Evolutionary conservation across 2,888 invertebrate genomes (phyloP), one percentile per base, ranked within the genome.

Genomic region (Drosophila peninsularis): DNA sequence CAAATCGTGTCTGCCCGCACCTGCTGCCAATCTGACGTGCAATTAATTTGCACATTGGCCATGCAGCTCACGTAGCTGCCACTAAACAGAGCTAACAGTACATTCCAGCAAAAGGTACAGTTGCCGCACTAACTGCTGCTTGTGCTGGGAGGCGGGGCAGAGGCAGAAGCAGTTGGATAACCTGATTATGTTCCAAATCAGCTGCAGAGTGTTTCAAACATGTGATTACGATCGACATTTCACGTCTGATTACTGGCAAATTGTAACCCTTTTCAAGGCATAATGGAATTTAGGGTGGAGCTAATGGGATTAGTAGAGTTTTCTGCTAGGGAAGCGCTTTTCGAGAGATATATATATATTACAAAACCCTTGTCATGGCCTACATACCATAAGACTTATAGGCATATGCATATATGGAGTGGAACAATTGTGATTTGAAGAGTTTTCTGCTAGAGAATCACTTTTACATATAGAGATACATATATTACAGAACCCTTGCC

Each of bases 1-100:
- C 27, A n/a, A 60, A 27, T 52, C 55, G 24, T 21, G 44, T 21
- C 37, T 47, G 45, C 19, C n/a, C 42, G 24, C 17, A 21, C 10
- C 19, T 42, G 62, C 24, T 37, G 62, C 19, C 52, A 68, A 50
- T 69, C 68, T 57, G 44, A 37, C 44, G 32, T 13, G 45, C 56
- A 71, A 71, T 71, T 71, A 77, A 71, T 64, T 52, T 62, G 27
- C 44, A 13, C 37, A 61, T 56, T 64, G 37, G 41, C 21, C 32
- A 64, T 57, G 57, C 77, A 49, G 7, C 41, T 30, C 74, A 71
- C 77, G 71, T 71, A 71, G 27, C 44, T 58, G 53, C 13, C 58
- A 55, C 58, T 75, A 62, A 69, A 50, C 24, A 41, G 42, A 44
- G 55, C 44, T 45, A 42, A 42, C 14, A n/a, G 21, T 42, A 64